A percentile compares a stretch with the other conserved stretches of the same genome.
These are phyloP conservation scores for Diarsia mendica DNA, from an alignment of 2,888 invertebrate species.

Conservation along the genomic window DNA sequence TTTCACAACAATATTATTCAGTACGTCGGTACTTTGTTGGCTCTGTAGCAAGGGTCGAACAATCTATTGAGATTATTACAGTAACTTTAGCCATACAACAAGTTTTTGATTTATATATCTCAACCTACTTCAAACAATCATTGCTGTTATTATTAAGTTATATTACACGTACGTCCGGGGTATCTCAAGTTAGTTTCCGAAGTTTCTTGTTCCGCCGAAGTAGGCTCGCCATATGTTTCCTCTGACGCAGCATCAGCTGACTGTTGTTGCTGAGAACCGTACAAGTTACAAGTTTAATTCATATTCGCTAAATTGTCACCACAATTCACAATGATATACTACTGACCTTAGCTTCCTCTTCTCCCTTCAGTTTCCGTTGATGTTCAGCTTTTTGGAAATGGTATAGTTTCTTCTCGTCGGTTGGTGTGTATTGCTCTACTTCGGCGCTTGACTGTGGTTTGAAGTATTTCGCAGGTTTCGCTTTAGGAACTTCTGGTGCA, in stretches of 20 bases:
- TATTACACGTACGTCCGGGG: conserved; percentile 81
- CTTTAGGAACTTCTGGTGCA: conserved; percentile 81
- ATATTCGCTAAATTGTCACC: conserved; percentile 47
- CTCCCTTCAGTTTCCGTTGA: conserved; percentile 84
- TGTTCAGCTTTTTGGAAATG: conserved; percentile 88
- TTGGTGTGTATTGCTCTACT: conserved; percentile 72
- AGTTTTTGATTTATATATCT: conserved; percentile 66
- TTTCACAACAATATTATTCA: conserved; percentile 54
- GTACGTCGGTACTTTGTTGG: conserved; percentile 28
- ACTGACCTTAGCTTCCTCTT: conserved; percentile 74
- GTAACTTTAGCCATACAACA: conserved; percentile 59
- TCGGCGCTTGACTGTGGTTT: conserved; percentile 78
- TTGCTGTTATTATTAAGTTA: conserved; percentile 66
- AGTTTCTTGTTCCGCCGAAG: conserved; percentile 80
- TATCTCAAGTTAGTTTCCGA: conserved; percentile 83
- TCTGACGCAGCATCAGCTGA: conserved; percentile 61
- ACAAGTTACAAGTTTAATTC: conserved; percentile 59
- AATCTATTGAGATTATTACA: conserved; percentile 59
- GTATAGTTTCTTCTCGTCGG: conserved; percentile 82
- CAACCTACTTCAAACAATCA: conserved; percentile 63
- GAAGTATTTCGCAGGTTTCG: conserved; percentile 83
- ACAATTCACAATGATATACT: conserved; percentile 42
- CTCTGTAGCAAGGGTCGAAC: conserved; percentile 41
- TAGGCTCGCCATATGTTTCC: conserved; percentile 69
- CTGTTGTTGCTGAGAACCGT: conserved; percentile 68